Base-by-base conservation (phyloP, 2,888 invertebrate genomes). In the Drosophila histrio region DNA sequence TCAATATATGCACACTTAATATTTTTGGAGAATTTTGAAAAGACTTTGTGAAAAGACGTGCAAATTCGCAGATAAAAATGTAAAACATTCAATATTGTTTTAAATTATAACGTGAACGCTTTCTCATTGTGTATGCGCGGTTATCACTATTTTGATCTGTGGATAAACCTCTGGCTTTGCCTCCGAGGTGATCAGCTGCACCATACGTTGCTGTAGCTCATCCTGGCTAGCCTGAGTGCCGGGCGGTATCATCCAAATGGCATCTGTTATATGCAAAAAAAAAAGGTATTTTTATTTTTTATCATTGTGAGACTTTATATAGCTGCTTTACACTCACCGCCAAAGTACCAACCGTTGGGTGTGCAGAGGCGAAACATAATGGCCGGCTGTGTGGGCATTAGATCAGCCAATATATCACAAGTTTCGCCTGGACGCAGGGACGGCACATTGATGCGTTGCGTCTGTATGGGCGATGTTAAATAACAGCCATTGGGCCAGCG, bases 311-410 rank as follows among this genome's bases (percentile, higher is more conserved):
- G 15, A 13, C 13, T 9, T 13, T 17, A 13, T 3, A 36, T 19
- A 47, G 13, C 22, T 15, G 5, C 9, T n/a, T n/a, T n/a, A n/a
- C 24, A 63, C 87, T 91, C 92, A 97, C 98, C 98, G 91, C 99
- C 99, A 93, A 98, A 98, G 92, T 96, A 97, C 84, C 96, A 94
- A 68, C 98, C 98, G 85, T 95, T 95, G 36, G 96, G 94, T 61
- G 97, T 97, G 88, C 95, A 95, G 93, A 98, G 94, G 89, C 97
- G 95, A 95, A 98, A 99, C 93, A 96, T 96, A 78, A 96, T 96
- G 91, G 93, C 92, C 7, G 98, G 98, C 89, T 97, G 96, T 50
- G 94, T 94, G 93, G 98, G 94, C 66, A 89, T 82, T 64, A 91
- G 84, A 84, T 96, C 95, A 68, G 98, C 93, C 79, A 94, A 94